Evolutionary conservation across 2,797 vertebrate genomes (phyloP), one percentile per base, ranked within the genome.

Genomic region (Gallinago nigripennis): DNA sequence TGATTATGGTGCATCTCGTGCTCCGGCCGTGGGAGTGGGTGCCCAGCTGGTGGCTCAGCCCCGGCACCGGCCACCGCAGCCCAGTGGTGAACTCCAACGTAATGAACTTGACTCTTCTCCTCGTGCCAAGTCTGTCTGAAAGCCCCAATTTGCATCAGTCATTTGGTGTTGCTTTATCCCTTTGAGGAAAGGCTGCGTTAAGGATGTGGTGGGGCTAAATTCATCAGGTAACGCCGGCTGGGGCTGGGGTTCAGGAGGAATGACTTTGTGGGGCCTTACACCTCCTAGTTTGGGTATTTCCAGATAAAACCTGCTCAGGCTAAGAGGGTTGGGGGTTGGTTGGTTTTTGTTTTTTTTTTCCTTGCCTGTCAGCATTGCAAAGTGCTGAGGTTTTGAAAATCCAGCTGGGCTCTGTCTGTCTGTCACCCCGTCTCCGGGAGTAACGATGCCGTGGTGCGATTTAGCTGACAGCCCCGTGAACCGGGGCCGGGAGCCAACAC

Each of bases 341-440:
- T 60, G 16, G 3, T 24, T 57, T 33, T 58, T 35, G 37, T 20
- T 61, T 24, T 12, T 63, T 46, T 63, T 91, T 86, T 48, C 10
- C 51, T 84, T 75, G 69, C 79, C 83, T 90, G 77, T 94, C 87
- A 90, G 63, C 79, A 31, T 82, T 94, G 77, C 83, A 75, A 61
- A 96, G 68, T 92, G 95, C 92, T 92, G 91, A 86, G 70, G 80
- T 92, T 94, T 94, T 77, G 88, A 86, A 92, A 95, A 90, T 82
- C 53, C 91, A 94, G 81, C 90, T 94, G 89, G 87, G 53, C 72
- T 94, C 72, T 58, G 87, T 95, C 91, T 66, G 82, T 78, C 86
- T 94, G 88, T 94, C 88, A 92, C 77, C 57, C 68, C 80, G 11
- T 90, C 88, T 27, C 90, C 0, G 3, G 85, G 66, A 92, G 57